Evolutionary conservation across 2,113 vertebrate species (phyloP), one percentile per base, ranked within the genome.

Genomic region (Ellobius talpinus): DNA sequence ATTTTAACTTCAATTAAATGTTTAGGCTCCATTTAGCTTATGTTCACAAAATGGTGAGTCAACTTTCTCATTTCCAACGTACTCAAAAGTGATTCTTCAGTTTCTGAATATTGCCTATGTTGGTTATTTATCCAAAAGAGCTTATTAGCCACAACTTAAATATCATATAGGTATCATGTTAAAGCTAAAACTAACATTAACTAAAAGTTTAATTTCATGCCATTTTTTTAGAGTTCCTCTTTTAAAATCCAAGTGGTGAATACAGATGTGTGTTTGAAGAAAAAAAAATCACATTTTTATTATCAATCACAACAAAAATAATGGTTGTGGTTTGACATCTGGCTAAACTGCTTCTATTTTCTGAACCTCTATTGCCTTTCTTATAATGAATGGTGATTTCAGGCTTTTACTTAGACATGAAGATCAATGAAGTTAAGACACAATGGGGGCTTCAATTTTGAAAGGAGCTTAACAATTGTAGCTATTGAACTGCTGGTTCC

Each of bases 1-100:
- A 97, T 97, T 98, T 98, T 97, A 98, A 97, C 94, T 95, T 96
- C 96, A 94, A 82, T 97, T 91, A 98, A 97, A 98, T 96, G 84
- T 98, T 97, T 97, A 98, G 98, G 94, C 94, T 93, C 93, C 97
- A 96, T 96, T 98, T 96, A 97, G 79, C 95, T 78, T 89, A 87
- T 66, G 50, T 42, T 93, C 23, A 96, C 82, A 93, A 96, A 97
- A 97, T 81, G 78, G 79, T 96, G 93, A 97, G 84, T 96, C 93
- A 52, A 96, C 78, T 24, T 95, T 94, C 92, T 72, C 77, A 97
- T 96, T 96, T 87, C 66, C 78, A 96, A 50, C 47, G 58, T 95
- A 96, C 81, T 94, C 47, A 81, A 95, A 95, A n/a, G 52, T 17
- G 36, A 87, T 85, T 87, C 91, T 93, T 97, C 63, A 77, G 74